Base-by-base conservation (phyloP, 2,797 vertebrate genomes). In the Danio jaintianensis region DNA sequence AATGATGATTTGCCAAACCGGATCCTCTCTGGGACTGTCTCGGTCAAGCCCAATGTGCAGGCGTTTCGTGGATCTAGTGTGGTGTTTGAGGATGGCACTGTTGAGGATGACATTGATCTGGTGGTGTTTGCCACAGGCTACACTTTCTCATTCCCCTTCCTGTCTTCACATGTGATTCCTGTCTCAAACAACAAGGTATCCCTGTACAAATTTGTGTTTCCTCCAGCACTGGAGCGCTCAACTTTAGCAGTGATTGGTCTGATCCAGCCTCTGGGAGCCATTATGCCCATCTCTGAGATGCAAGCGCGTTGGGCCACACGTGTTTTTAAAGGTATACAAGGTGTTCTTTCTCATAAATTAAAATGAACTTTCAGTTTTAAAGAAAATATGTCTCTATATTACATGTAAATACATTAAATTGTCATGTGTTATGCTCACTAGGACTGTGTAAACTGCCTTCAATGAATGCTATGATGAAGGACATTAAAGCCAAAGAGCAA, bases 111-210 rank as follows among this genome's bases (percentile, higher is more conserved):
- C 6, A 86, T 95, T 12, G 95, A 95, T 78, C 77, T 92, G 75
- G 91, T 95, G 88, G 93, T 96, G 75, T 96, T 96, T 89, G 93
- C 93, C 64, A 95, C 94, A 16, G 94, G 94, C 55, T 95, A 95
- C 90, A 91, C 7, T 16, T 95, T 94, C 77, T 92, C 92, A 29
- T 96, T 92, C 67, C 92, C 95, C 0, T 96, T 96, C 82, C 88
- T 94, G 81, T 79, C 92, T n/a, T 85, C 93, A 2, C 18, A 89
- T 2, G 80, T 94, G 16, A 48, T 93, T 29, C 79, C 92, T 0
- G 92, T 89, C 12, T 81, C 88, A n/a, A 82, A 86, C 0, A 95
- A 95, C 87, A 90, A 93, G 79, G 75, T 89, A 0, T 84, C 87
- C 2, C 88, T 96, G 12, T 95, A 94, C 86, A 96, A 95, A 83